Base-by-base conservation (phyloP, 2,888 invertebrate genomes). In the Iphiclides podalirius region DNA sequence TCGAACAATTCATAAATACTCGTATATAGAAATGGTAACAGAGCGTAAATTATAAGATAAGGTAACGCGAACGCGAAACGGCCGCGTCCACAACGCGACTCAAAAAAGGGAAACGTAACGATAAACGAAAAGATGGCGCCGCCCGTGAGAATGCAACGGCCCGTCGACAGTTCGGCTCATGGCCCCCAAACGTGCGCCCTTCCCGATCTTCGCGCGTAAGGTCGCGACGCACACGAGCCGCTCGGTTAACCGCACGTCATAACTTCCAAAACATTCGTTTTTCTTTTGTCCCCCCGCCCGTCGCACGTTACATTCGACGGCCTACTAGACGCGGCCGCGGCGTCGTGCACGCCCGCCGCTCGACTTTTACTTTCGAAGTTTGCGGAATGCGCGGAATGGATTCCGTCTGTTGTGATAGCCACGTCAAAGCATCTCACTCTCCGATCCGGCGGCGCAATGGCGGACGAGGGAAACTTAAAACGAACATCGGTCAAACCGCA, bases 11-110 rank as follows among this genome's bases (percentile, higher is more conserved):
- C 61, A 66, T 57, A 72, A 69, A 74, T 65, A 61, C 68, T 28
- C 2, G 28, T 20, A 20, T n/a, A n/a, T n/a, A n/a, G n/a, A 70
- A 74, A 77, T 81, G 81, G 84, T 85, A 84, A 85, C 83, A 72
- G 73, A 73, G 70, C 72, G 72, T 80, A 78, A 75, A 74, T 66
- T 62, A 61, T 66, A 60, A 62, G 61, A 61, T 63, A 65, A 76
- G 75, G 75, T 80, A 76, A 78, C 70, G 69, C 71, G 47, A 51
- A 54, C 58, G 61, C 54, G 60, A 62, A 61, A 59, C 59, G 59
- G 38, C 34, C 37, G 38, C 26, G 43, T 75, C 66, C 58, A 70
- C 20, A 68, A 69, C 72, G 74, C 72, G 75, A 72, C 64, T 70
- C 62, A 64, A 69, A 71, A 68, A 70, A 64, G 67, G n/a, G n/a